Conservation (phyloP, 2,797 vertebrate genomes). For the Todus mexicanus region DNA sequence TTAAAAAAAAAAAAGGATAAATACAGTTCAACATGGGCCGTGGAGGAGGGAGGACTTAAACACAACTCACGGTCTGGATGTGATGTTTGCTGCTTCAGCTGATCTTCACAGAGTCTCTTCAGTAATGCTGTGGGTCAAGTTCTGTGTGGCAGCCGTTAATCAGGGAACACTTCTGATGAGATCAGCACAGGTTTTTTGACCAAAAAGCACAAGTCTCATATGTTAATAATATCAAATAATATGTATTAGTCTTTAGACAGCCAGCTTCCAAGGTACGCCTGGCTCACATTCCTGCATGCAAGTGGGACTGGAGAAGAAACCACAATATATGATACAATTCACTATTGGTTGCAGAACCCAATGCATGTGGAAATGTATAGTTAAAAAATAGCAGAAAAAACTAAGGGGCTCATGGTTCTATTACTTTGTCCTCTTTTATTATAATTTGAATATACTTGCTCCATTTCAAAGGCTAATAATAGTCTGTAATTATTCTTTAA, state of each 20-base stretch:
- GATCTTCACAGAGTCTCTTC: not conserved
- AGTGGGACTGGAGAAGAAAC: not conserved
- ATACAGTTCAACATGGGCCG: not conserved
- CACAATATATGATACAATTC: not conserved
- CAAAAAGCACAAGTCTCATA: not conserved
- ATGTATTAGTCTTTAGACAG: not conserved
- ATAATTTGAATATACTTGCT: not conserved
- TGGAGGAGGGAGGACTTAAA: not conserved
- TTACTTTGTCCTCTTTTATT: not conserved
- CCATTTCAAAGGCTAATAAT: constrained; percentile 4
- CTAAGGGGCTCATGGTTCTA: not conserved
- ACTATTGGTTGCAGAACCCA: not conserved
- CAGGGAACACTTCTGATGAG: not conserved
- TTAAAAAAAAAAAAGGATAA: not conserved
- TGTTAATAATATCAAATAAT: not conserved
- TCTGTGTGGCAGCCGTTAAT: not conserved
- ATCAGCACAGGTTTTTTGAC: not conserved
- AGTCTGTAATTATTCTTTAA: constrained; percentile 21
- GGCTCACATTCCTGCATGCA: not conserved
- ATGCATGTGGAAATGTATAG: not conserved
- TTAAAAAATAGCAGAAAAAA: not conserved
- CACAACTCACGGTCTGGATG: not conserved
- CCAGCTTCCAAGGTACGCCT: not conserved
- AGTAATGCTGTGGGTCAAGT: not conserved
- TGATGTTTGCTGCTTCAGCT: not conserved